These are phyloP conservation scores for Cygnus buccinator DNA, from an alignment of 2,113 vertebrate genomes.

Conservation along the genomic window DNA sequence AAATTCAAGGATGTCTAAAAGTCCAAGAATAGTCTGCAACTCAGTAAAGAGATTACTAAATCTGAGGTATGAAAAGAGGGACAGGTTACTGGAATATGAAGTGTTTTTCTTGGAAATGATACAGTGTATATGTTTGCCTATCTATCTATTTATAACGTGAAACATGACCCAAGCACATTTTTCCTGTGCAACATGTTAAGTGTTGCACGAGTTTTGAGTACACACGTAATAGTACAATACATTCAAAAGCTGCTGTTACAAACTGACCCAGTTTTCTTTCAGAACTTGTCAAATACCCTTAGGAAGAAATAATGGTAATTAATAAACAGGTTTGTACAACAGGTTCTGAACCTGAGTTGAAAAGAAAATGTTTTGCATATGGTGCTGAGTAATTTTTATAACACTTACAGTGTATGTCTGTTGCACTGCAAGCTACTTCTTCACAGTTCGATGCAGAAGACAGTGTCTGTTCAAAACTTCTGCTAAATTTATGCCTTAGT, in stretches of 20 bases:
- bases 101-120: conserved; percentile 61
- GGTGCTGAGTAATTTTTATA: not conserved
- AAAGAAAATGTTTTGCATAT: not conserved
- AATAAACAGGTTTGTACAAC: not conserved
- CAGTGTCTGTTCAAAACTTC: conserved; percentile 1
- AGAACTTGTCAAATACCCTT: not conserved
- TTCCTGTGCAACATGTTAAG: conserved; percentile 7
- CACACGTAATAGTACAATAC: not conserved
- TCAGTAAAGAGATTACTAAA: not conserved
- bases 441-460: not conserved
- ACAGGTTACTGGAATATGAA: conserved; percentile 44
- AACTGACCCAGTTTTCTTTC: not conserved
- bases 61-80: conserved; percentile 15
- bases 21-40: not conserved
- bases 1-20: conserved; percentile 29
- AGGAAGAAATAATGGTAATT: not conserved
- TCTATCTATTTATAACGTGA: conserved; percentile 62
- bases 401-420: not conserved
- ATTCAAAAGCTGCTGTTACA: not conserved
- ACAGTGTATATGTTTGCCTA: conserved; percentile 19
- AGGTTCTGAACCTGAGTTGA: not conserved
- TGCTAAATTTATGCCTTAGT: conserved; percentile 54
- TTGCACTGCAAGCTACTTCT: conserved; percentile 3
- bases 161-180: conserved; percentile 49
- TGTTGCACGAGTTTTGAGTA: not conserved